These are phyloP conservation scores for Cheumatopsyche charites DNA, from an alignment of 1,140 invertebrate genomes.

Conservation along the genomic window DNA sequence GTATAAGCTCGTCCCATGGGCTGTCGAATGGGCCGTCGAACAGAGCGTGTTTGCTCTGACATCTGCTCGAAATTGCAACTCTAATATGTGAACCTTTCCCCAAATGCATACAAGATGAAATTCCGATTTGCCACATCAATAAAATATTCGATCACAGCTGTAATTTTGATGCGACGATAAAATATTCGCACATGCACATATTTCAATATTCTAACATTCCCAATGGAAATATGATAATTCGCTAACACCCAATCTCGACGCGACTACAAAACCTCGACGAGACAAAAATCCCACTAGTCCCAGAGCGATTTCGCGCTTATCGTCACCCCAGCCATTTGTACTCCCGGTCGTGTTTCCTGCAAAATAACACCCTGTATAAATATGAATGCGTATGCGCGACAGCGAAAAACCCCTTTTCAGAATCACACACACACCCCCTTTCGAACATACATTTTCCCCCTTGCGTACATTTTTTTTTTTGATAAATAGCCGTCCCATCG, in stretches of 20 bases:
- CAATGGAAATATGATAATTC: too few relatives aligned
- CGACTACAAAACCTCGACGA: too few relatives aligned
- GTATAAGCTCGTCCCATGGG: not conserved
- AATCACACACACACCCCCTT: conserved; percentile 39
- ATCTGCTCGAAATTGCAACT: not conserved
- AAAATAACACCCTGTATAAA: conserved; percentile 31
- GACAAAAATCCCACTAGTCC: not conserved
- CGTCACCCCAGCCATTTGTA: conserved; percentile 5
- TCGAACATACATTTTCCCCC: not conserved
- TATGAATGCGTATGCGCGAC: conserved; percentile 13
- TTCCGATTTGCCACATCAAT: too few relatives aligned
- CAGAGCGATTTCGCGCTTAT: conserved; percentile 8
- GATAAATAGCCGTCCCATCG: conserved; percentile 46
- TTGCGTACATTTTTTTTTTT: conserved; percentile 9
- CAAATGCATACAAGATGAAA: too few relatives aligned
- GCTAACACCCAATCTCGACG: too few relatives aligned
- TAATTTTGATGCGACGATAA: too few relatives aligned
- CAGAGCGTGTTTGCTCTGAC: not conserved
- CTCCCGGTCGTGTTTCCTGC: conserved; percentile 7
- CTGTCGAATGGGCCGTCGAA: conserved; percentile 16
- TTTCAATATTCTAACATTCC: too few relatives aligned
- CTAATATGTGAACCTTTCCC: too few relatives aligned
- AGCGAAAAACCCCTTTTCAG: conserved; percentile 27
- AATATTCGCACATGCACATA: too few relatives aligned
- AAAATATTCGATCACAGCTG: too few relatives aligned